Evolutionary conservation across 2,888 invertebrate species (phyloP).

Genomic region (Suillia variegata): DNA sequence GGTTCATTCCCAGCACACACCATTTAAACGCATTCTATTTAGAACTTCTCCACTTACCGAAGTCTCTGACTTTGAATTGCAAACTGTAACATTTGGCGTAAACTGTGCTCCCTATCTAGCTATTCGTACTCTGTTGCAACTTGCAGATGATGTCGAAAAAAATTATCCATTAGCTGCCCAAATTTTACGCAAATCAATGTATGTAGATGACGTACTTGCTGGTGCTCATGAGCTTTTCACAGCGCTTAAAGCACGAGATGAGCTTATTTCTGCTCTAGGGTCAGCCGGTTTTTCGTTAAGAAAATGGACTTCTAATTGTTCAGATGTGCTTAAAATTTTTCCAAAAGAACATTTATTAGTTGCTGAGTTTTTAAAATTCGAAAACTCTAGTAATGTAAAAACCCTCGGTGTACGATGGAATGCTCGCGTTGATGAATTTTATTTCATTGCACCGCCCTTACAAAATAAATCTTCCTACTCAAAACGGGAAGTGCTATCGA

Average conservation of each 20-base stretch:
- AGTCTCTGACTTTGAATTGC: slow-evolving; percentile 19
- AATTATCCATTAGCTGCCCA: slow-evolving; percentile 13
- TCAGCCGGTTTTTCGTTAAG: slow-evolving; percentile 23
- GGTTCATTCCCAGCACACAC: slow-evolving; percentile 1
- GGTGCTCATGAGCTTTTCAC: slow-evolving; percentile 21
- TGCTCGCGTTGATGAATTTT: slow-evolving; percentile 16
- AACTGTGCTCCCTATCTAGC: slow-evolving; percentile 29
- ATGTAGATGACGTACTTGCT: slow-evolving; percentile 27
- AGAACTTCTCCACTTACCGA: not conserved
- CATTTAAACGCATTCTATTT: slow-evolving; percentile 29
- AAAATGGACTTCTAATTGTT: slow-evolving; percentile 4
- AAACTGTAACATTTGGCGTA: slow-evolving; percentile 29
- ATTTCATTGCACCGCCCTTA: not conserved
- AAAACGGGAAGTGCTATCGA: slow-evolving; percentile 4
- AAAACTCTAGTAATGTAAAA: too few relatives aligned
- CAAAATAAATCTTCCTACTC: not conserved
- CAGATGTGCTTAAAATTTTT: too few relatives aligned
- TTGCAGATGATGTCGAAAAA: slow-evolving; percentile 17
- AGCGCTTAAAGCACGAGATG: slow-evolving; percentile 2
- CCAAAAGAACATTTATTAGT: too few relatives aligned
- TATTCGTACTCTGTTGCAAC: slow-evolving; percentile 22
- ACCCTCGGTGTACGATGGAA: too few relatives aligned
- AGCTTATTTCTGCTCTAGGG: slow-evolving; percentile 6
- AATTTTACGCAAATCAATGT: slow-evolving; percentile 15
- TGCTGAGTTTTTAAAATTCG: slow-evolving; percentile 10